Base-by-base conservation (phyloP, 1,140 invertebrate genomes). In the Pseudomyrmex sp. region DNA sequence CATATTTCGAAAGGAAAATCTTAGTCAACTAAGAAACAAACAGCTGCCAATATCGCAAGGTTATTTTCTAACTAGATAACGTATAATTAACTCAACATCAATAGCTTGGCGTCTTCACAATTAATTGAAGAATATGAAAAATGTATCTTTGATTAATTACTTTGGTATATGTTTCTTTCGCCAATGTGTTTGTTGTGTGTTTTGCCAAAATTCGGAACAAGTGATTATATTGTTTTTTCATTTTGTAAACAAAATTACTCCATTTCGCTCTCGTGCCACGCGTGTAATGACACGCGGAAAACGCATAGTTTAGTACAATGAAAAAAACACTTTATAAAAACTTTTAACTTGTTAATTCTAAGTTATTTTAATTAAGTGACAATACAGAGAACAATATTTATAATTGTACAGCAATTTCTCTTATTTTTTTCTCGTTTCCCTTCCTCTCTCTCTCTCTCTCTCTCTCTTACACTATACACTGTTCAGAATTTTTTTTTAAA, bases 21-120 rank as follows among this genome's bases (percentile, higher is more conserved):
- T 84, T 87, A 88, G 23, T 70, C 84, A 74, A 75, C 88, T 85
- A 86, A 85, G 73, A 84, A 48, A 87, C 89, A 91, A 48, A 87
- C 89, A 91, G 90, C 89, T 90, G 90, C 88, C 86, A 84, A 85
- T 84, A 83, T 46, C 56, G 15, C 52, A 59, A 84, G 48, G 68
- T 76, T 76, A 77, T 54, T 13, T 4, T 35, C 35, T 35, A 35
- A 50, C 26, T 80, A 80, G 8, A 1, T 79, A 74, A 35, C 5
- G n/a, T 15, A 1, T 75, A 63, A 9, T 18, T 56, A 86, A 52
- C 44, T 79, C 84, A 75, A 69, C 23, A 0, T 77, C 72, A 87
- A 50, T 52, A n/a, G 44, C 10, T 79, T 79, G 58, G 35, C n/a
- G 12, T 80, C n/a, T 56, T 15, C 5, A 1, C 58, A 58, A 61